Evolutionary conservation across 2,113 vertebrate species (phyloP), one percentile per base, ranked within the genome.

Genomic region (Epinephelus moara): DNA sequence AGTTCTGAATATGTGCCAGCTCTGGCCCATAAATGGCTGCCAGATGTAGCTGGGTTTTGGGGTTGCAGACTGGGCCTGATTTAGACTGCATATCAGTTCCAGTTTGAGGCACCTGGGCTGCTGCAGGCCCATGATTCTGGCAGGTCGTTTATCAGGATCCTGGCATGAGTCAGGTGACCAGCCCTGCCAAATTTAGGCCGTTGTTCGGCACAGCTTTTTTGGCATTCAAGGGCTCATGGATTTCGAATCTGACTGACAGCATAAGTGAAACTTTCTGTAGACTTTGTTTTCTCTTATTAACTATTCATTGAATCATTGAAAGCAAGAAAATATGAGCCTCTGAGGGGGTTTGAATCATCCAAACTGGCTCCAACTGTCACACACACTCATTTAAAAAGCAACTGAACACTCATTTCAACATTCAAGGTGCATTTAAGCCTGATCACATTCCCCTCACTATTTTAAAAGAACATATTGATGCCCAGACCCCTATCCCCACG

Each of bases 51-150:
- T 60, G 33, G 19, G 23, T 50, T 59, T 21, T 52, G 17, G 21
- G 23, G n/a, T 10, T 17, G 30, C 60, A 45, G 10, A 7, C 8
- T 27, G 60, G 60, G 33, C 57, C 11, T 61, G 42, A 69, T 63
- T n/a, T 40, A 37, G 61, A 19, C 68, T 57, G 40, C 55, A 15
- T 63, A 19, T 78, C 62, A 21, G 49, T 37, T 42, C 62, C 52
- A 5, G 40, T 64, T 62, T 53, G 74, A 52, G 45, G 75, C 69
- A 82, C 79, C 69, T 86, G 79, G 40, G 50, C 72, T 30, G 33
- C 55, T 25, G 60, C 5, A 19, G 42, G 61, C 30, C 6, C 13
- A 18, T 3, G 30, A 68, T 42, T 64, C 42, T 79, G 85, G 80
- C 75, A 82, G 75, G 50, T 75, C 9, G 6, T 70, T 64, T 45